A percentile compares a stretch with the other conserved stretches of the same genome.
These are phyloP conservation scores for Drepana arcuata DNA, from an alignment of 1,140 invertebrate species.

Conservation along the genomic window DNA sequence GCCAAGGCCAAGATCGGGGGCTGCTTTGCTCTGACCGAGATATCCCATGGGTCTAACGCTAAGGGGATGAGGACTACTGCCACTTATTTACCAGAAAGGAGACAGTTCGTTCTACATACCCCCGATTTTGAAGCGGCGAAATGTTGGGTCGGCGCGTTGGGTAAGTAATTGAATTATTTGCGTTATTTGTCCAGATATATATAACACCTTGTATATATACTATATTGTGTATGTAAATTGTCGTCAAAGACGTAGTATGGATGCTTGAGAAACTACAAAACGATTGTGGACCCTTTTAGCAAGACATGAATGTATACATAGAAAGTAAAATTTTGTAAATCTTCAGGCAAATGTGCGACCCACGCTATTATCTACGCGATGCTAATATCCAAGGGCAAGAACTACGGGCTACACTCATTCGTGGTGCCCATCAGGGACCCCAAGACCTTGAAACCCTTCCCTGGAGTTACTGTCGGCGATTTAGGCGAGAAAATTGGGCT, in stretches of 20 bases:
- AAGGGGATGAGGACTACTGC: slow-evolving; percentile 87
- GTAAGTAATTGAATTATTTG: no score
- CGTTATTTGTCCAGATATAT: no score
- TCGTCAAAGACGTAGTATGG: no score
- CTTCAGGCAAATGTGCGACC: slow-evolving; percentile 84
- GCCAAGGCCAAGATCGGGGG: slow-evolving; percentile 74
- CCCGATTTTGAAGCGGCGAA: slow-evolving; percentile 90
- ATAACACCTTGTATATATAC: no score
- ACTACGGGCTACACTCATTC: slow-evolving; percentile 87
- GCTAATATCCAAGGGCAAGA: slow-evolving; percentile 82
- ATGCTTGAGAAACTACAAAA: no score
- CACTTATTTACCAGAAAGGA: slow-evolving; percentile 81
- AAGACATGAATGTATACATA: no score
- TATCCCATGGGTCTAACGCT: slow-evolving; percentile 91
- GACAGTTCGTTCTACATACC: slow-evolving; percentile 86
- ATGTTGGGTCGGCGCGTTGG: slow-evolving; percentile 84
- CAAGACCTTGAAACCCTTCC: slow-evolving; percentile 77
- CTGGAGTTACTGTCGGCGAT: slow-evolving; percentile 85
- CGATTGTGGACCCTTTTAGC: no score
- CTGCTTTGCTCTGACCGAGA: slow-evolving; percentile 89
- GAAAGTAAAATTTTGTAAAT: no score
- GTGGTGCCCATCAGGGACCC: slow-evolving; percentile 85
- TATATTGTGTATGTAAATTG: no score
- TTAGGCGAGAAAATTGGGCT: slow-evolving; percentile 88
- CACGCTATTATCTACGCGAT: slow-evolving; percentile 91